Evolutionary conservation across 2,113 vertebrate species (phyloP).

Genomic region (Elanoides forficatus): DNA sequence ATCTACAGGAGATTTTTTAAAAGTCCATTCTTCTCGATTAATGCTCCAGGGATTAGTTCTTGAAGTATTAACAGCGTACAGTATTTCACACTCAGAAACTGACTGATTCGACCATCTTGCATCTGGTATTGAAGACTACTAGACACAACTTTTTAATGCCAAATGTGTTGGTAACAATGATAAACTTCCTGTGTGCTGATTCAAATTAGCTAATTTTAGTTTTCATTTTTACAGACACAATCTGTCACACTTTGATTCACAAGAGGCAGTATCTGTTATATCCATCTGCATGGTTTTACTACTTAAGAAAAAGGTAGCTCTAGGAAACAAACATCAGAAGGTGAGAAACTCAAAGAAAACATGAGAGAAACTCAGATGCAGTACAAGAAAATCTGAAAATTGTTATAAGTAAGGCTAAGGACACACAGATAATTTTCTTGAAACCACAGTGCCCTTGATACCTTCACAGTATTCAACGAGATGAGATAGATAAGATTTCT

Average conservation of each 20-base stretch:
- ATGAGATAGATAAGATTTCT: neutral
- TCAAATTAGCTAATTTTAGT: slow-evolving; percentile 46
- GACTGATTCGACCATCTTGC: slow-evolving; percentile 5
- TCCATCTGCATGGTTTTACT: slow-evolving; percentile 27
- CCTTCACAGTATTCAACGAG: neutral
- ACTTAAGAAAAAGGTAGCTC: slow-evolving; percentile 43
- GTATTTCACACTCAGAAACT: neutral
- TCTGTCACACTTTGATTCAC: slow-evolving; percentile 43
- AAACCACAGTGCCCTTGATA: neutral
- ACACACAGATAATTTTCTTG: neutral
- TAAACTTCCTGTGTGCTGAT: slow-evolving; percentile 31
- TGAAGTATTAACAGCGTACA: neutral
- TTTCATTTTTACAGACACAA: slow-evolving; percentile 58
- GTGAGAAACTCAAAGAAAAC: slow-evolving; percentile 40
- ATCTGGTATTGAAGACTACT: slow-evolving; percentile 18
- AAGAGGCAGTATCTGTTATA: slow-evolving; percentile 44
- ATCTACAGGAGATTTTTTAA: slow-evolving; percentile 3
- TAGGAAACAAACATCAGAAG: slow-evolving; percentile 45
- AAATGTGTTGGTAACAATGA: slow-evolving; percentile 40
- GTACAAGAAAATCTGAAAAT: neutral
- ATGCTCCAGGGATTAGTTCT: neutral
- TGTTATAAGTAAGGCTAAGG: neutral
- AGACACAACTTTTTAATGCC: slow-evolving; percentile 35
- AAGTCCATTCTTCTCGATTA: neutral
- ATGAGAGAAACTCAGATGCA: neutral